Conservation (phyloP, 1,140 invertebrate genomes). For the Teleopsis dalmanni region DNA sequence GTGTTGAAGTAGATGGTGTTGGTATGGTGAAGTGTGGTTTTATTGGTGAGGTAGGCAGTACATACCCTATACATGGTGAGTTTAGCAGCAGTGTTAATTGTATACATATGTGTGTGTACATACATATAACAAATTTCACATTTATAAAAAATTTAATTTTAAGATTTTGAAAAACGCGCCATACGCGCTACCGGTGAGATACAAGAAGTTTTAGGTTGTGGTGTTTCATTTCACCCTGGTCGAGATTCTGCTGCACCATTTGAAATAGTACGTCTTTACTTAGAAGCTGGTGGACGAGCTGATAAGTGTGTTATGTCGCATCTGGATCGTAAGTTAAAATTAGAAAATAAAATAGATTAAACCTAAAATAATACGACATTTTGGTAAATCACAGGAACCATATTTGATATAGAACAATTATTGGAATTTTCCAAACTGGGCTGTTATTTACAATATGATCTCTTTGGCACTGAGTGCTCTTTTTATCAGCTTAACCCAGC, state of each 20-base stretch:
- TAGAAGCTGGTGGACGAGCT: conserved; percentile 68
- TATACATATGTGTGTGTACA: too few species aligned
- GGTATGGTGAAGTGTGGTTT: conserved; percentile 64
- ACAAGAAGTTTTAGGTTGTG: conserved; percentile 58
- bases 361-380: background rate
- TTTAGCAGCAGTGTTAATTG: too few species aligned
- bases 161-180: conserved; percentile 68
- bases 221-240: conserved; percentile 78
- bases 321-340: conserved; percentile 61
- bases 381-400: conserved; percentile 53
- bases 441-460: conserved; percentile 70
- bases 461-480: conserved; percentile 75
- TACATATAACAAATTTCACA: too few species aligned
- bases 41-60: conserved; percentile 76
- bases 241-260: conserved; percentile 60
- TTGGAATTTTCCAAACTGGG: conserved; percentile 67
- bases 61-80: conserved; percentile 67
- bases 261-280: conserved; percentile 69
- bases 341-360: background rate
- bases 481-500: conserved; percentile 62
- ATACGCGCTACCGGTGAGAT: conserved; percentile 62
- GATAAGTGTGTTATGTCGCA: conserved; percentile 75
- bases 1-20: conserved; percentile 30
- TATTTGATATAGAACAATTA: conserved; percentile 54
- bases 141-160: background rate